phyloP scores from a whole-genome alignment of 2,113 vertebrate species.

The Monarcha castaneiventris region DNA sequence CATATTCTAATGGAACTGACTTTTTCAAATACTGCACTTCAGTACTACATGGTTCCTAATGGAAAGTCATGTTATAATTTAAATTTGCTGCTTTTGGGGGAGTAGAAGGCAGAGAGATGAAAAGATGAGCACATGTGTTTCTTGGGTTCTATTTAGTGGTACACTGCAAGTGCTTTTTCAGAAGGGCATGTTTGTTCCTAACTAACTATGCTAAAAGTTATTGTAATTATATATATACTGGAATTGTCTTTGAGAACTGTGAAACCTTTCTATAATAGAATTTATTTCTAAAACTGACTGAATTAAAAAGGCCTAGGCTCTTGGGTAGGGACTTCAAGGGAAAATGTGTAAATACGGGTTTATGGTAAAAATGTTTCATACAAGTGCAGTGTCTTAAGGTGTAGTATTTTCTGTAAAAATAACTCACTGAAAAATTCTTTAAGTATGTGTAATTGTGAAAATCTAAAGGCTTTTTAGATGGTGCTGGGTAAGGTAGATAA shows the following conservation, averaged over 20 bases:
- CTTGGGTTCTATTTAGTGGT: background rate
- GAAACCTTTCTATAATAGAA: background rate
- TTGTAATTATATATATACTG: slow-evolving; percentile 1
- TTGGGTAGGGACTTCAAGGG: slow-evolving; percentile 14
- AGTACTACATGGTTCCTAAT: background rate
- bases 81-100: slow-evolving; percentile 38
- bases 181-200: slow-evolving; percentile 12
- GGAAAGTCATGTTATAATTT: slow-evolving; percentile 37
- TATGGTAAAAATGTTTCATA: slow-evolving; percentile 40
- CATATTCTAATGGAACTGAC: slow-evolving; percentile 30
- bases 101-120: background rate
- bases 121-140: background rate
- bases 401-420: slow-evolving; percentile 47
- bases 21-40: slow-evolving; percentile 18
- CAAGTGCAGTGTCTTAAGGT: slow-evolving; percentile 2
- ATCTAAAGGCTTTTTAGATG: background rate
- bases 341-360: slow-evolving; percentile 58
- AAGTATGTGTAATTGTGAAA: background rate
- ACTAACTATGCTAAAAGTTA: background rate
- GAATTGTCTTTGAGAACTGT: slow-evolving; percentile 20
- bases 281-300: slow-evolving; percentile 17
- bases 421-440: background rate
- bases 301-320: background rate
- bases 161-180: slow-evolving; percentile 21
- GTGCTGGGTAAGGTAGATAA: background rate